Evolutionary conservation across 2,888 invertebrate species (phyloP), one percentile per base, ranked within the genome.

Genomic region (Eremobia ochroleuca): DNA sequence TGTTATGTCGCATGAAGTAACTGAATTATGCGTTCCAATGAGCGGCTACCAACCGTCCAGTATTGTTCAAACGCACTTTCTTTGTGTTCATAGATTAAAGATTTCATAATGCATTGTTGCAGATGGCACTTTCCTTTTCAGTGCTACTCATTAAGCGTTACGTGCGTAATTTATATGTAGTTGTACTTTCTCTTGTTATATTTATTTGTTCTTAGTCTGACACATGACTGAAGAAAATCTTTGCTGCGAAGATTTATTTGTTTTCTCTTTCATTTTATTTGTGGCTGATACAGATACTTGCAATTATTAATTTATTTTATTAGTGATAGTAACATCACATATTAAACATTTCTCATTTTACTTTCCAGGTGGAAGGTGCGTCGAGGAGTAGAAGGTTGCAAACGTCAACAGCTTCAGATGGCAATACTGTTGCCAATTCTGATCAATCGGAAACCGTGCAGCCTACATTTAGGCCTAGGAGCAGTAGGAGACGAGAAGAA

Each of bases 301-400:
- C 40, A 65, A 21, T n/a, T 18, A 46, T 31, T 40, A 2, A 0
- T 46, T 28, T 15, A 55, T 58, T 28, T 28, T 28, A 71, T 0
- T 13, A 66, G 34, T 37, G 18, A 40, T 21, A 31, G 0, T n/a
- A 21, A 49, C 4, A 77, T 40, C n/a, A 31, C 8, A 25, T 37
- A 46, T 28, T 77, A 25, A 77, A 8, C 1, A 61, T n/a, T 4
- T 34, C 3, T 37, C 18, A 37, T 78, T 77, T 61, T 61, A 13
- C 21, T 79, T 87, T 95, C 8, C 95, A 97, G 97, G 94, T 90
- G 81, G 95, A 96, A 89, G 93, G 94, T 82, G 90, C 88, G 28
- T 85, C 92, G 66, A 92, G 96, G 82, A 90, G 89, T 74, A 92
- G 94, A 82, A 93, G 96, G 88, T 89, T 93, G 76, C 87, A 92